Base-by-base conservation (phyloP, 2,797 vertebrate genomes). In the Paramormyrops hopkinsi region DNA sequence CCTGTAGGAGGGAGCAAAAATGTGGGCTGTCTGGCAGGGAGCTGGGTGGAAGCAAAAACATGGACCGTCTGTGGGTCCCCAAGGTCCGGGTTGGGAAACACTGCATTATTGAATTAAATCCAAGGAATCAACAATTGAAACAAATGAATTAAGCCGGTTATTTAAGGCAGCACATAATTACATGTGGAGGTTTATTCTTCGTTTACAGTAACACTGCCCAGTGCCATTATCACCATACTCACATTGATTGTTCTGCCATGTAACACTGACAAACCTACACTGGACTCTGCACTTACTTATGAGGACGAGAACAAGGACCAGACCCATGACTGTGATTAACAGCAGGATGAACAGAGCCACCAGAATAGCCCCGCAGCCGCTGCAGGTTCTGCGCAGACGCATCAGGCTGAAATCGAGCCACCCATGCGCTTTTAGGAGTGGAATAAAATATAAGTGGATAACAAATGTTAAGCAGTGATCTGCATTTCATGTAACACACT, bases 231-330 rank as follows among this genome's bases (percentile, higher is more conserved):
- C 6, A n/a, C 29, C 56, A 87, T 62, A 41, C 50, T n/a, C 5
- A 65, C 86, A 88, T 46, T 12, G 19, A 8, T n/a, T 54, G 85
- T 22, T 25, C 41, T 25, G 54, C 51, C 9, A 25, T 56, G 29
- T 86, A 37, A 54, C 50, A 54, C 25, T 44, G 25, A 54, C 19
- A 25, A 8, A 86, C 51, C 17, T 19, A 5, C 51, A 46, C 56
- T 14, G 65, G 1, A 29, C n/a, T 46, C 14, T 86, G 79, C 44
- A 94, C 96, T 95, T 91, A 96, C 96, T 94, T 88, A 92, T 94
- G 37, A 96, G 93, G 88, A 95, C 93, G 90, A 96, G 94, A 33
- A 93, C 93, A 88, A 97, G 92, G 0, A 90, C 92, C 88, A 96
- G 90, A 62, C 94, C 94, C 0, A 97, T 50, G 17, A 94, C 93